Evolutionary conservation across 2,113 vertebrate genomes (phyloP).

Genomic region (Hypomesus transpacificus): DNA sequence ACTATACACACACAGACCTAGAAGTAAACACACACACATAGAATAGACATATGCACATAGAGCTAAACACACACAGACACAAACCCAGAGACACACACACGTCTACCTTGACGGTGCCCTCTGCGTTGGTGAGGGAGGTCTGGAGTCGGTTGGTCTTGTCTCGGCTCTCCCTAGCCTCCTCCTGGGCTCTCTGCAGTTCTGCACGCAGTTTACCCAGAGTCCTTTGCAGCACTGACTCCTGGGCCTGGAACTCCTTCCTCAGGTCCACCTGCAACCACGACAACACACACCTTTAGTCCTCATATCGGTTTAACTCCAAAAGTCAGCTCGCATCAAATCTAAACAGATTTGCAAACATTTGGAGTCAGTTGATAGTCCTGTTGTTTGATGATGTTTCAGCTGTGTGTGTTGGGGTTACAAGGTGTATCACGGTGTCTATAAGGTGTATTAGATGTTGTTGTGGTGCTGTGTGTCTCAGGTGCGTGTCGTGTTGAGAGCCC

Average conservation of each 20-base stretch:
- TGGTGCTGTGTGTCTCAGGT: neutral
- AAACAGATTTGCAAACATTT: too few relatives aligned
- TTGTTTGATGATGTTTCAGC: too few relatives aligned
- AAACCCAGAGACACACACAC: neutral
- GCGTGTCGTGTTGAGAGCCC: neutral
- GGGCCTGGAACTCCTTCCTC: conserved; percentile 90
- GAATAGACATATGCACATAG: neutral
- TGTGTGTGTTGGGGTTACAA: too few relatives aligned
- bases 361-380: too few relatives aligned
- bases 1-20: conserved; percentile 1
- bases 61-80: neutral
- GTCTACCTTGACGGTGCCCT: conserved; percentile 85
- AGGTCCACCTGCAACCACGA: conserved; percentile 72
- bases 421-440: too few relatives aligned
- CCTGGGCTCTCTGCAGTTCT: conserved; percentile 85
- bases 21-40: neutral
- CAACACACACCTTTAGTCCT: neutral
- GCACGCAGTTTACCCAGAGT: conserved; percentile 74
- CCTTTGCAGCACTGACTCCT: conserved; percentile 86
- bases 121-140: conserved; percentile 81
- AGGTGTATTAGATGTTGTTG: too few relatives aligned
- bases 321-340: too few relatives aligned
- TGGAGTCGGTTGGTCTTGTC: conserved; percentile 94
- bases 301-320: too few relatives aligned
- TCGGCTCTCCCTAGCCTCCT: conserved; percentile 84